Base-by-base conservation (phyloP, 2,113 vertebrate genomes). In the Nannobrachium achirus region DNA sequence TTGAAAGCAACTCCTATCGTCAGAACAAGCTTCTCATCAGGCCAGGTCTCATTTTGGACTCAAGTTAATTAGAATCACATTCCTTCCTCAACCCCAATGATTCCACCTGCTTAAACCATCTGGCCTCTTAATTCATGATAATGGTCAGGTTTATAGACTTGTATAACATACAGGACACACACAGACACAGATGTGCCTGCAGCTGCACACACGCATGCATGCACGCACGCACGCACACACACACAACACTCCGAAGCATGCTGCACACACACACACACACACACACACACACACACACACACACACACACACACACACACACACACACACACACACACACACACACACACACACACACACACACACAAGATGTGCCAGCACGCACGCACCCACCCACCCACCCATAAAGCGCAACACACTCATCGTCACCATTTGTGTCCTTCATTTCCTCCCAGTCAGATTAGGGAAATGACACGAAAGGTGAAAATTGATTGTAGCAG, bases 181-280 rank as follows among this genome's bases (percentile, higher is more conserved):
- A 14, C 40, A 51, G 52, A 11, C 16, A 53, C 45, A 15, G 1
- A 11, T 33, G 25, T 33, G 25, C 3, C 25, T 33, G 25, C 25
- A 33, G 3, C 20, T 25, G 20, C 25, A 33, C 46, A 51, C 8
- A 61, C 16, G 58, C 20, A 70, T 39, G 40, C 38, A 57, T n/a
- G 10, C 25, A 16, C 46, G n/a, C 13, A 50, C 46, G 11, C 62
- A 40, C n/a, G 10, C 39, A 48, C 65, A 49, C 18, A 38, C 18
- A 62, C 42, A 18, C 15, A 61, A n/a, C n/a, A n/a, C n/a, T n/a
- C n/a, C n/a, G n/a, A n/a, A n/a, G n/a, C n/a, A n/a, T n/a, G n/a
- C n/a, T n/a, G n/a, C 67, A 70, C 55, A 46, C 20, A 44, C 38
- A 61, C 39, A 33, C 38, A 60, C 14, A 25, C 50, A 51, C 33